phyloP scores from a whole-genome alignment of 2,888 invertebrate species.

The Netelia inedita region DNA sequence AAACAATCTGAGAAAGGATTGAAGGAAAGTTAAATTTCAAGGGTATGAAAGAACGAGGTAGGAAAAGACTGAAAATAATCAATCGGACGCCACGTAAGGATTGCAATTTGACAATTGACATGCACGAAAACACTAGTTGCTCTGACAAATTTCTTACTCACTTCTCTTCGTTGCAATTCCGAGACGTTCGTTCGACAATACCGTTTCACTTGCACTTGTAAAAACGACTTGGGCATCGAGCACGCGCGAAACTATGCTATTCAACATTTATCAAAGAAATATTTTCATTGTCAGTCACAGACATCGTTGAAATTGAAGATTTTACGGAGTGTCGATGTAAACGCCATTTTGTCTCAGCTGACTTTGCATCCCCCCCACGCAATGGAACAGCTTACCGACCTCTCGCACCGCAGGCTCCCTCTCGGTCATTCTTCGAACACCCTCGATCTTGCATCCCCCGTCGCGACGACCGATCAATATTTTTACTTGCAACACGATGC shows the following conservation, averaged over 20 bases:
- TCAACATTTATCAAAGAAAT: neutral
- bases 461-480: constrained; percentile 64
- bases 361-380: constrained; percentile 63
- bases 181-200: constrained; percentile 31
- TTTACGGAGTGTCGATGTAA: constrained; percentile 51
- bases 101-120: constrained; percentile 61
- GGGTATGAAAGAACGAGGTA: neutral
- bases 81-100: neutral
- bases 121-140: constrained; percentile 78
- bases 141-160: constrained; percentile 69
- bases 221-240: constrained; percentile 16
- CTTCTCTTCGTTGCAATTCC: constrained; percentile 53
- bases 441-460: constrained; percentile 35
- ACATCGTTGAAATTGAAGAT: constrained; percentile 50
- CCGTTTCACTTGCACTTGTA: neutral
- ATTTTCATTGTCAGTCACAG: constrained; percentile 40
- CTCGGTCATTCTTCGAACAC: constrained; percentile 11
- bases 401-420: constrained; percentile 21
- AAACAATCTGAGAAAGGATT: neutral
- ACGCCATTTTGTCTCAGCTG: constrained; percentile 79
- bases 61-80: neutral
- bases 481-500: constrained; percentile 36
- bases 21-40: neutral
- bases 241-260: neutral
- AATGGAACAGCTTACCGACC: constrained; percentile 49